These are phyloP conservation scores for Drosophila lacertosa DNA, from an alignment of 1,140 invertebrate genomes.

Conservation along the genomic window DNA sequence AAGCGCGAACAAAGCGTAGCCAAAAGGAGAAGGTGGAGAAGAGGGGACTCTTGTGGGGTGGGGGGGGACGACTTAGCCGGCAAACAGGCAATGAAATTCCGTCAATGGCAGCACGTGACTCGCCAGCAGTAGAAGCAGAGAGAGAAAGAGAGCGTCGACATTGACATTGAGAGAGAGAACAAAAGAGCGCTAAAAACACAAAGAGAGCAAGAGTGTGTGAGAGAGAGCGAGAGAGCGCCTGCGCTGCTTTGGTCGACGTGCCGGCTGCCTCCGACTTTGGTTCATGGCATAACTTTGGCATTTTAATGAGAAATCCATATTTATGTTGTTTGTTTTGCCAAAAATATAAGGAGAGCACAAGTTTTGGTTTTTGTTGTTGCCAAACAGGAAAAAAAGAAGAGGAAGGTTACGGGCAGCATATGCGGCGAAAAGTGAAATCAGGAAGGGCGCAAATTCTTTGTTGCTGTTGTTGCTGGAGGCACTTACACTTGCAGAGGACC, in stretches of 20 bases:
- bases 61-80: constrained; percentile 54
- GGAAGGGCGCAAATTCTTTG: no score
- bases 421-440: constrained; percentile 78
- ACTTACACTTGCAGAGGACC: constrained; percentile 14
- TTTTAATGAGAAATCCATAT: constrained; percentile 83
- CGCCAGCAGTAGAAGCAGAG: constrained; percentile 17
- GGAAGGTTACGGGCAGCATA: constrained; percentile 59
- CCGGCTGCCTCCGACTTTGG: constrained; percentile 32
- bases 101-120: constrained; percentile 80
- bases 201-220: constrained; percentile 18
- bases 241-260: constrained; percentile 37
- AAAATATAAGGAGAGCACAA: constrained; percentile 41
- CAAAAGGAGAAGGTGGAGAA: no score
- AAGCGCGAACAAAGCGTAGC: constrained; percentile 36
- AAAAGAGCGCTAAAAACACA: constrained; percentile 2
- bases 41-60: neutral
- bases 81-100: constrained; percentile 74
- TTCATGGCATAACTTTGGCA: constrained; percentile 70
- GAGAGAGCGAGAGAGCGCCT: constrained; percentile 36
- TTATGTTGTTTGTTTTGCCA: constrained; percentile 80
- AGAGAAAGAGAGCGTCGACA: constrained; percentile 39
- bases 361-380: constrained; percentile 38
- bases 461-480: constrained; percentile 34
- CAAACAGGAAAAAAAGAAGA: constrained; percentile 2
- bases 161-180: constrained; percentile 60